A percentile compares a stretch with the other conserved stretches of the same genome.
Evolutionary conservation across 1,140 invertebrate species (phyloP).

Genomic region (Homalodisca vitripennis): DNA sequence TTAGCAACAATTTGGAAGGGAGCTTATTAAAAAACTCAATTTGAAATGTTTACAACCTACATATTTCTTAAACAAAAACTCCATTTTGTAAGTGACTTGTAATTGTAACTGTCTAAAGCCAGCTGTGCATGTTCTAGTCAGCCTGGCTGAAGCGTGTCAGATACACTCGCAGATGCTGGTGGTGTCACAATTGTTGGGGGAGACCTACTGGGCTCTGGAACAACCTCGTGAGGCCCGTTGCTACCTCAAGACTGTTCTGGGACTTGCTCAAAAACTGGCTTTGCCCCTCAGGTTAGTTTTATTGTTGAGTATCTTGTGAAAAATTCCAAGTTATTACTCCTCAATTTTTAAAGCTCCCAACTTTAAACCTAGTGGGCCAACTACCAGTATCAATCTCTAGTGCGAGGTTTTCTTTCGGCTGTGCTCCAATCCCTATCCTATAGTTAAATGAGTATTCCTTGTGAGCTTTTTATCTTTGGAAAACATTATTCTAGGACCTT

Average conservation of each 20-base stretch:
- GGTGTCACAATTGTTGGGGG: constrained; percentile 1
- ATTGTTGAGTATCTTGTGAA: not conserved
- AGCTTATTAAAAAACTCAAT: too few relatives aligned
- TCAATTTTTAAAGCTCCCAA: not conserved
- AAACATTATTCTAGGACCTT: too few relatives aligned
- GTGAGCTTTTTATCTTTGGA: not conserved
- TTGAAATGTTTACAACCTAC: too few relatives aligned
- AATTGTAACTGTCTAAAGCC: too few relatives aligned
- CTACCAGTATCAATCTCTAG: not conserved
- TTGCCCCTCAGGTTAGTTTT: not conserved
- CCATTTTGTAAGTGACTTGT: too few relatives aligned
- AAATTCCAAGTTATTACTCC: not conserved
- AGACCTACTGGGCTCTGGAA: not conserved
- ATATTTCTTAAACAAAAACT: too few relatives aligned
- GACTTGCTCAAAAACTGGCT: constrained; percentile 3
- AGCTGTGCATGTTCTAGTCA: too few relatives aligned
- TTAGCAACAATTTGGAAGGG: too few relatives aligned
- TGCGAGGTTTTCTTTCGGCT: not conserved
- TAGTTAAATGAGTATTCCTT: not conserved
- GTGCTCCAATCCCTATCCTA: not conserved
- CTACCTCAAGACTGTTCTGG: not conserved
- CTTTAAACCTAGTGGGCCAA: not conserved
- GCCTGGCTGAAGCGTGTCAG: not conserved
- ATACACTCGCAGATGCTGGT: not conserved
- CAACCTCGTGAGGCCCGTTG: constrained; percentile 17